Conservation (phyloP, 2,888 invertebrate genomes). For the Hedya salicella region DNA sequence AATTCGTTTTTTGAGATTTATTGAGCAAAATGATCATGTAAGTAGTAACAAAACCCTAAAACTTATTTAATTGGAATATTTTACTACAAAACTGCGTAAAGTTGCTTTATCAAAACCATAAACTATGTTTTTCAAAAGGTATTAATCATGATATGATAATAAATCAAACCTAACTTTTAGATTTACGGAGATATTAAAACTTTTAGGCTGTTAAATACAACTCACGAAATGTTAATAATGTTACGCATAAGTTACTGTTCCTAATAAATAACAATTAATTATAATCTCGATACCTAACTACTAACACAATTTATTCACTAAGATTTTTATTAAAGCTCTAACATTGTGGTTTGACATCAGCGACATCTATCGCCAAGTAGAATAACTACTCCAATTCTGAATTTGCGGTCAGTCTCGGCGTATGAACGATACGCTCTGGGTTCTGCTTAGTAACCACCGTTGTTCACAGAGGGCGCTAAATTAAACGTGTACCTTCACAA, state of each 20-base stretch:
- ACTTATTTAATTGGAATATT: slow-evolving; percentile 8
- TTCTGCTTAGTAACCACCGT: background rate
- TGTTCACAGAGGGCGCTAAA: slow-evolving; percentile 23
- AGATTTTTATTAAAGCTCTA: no score
- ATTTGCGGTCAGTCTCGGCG: background rate
- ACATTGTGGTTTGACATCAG: slow-evolving; percentile 9
- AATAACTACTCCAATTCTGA: background rate
- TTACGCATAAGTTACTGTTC: background rate
- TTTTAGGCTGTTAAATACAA: background rate
- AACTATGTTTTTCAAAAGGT: background rate
- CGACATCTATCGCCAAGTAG: slow-evolving; percentile 30
- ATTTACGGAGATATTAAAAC: background rate
- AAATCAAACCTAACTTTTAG: slow-evolving; percentile 1
- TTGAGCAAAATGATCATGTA: background rate
- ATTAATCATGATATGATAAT: background rate
- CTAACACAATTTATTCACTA: no score
- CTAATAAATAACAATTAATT: background rate
- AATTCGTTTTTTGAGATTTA: slow-evolving; percentile 4
- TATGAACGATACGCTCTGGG: no score
- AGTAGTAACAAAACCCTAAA: slow-evolving; percentile 8
- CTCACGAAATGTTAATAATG: background rate
- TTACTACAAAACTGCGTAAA: background rate
- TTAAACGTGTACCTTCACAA: background rate
- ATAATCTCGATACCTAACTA: background rate
- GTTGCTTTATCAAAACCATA: background rate